Evolutionary conservation across 2,113 vertebrate species (phyloP), one percentile per base, ranked within the genome.

Genomic region (Himantopus leucocephalus): DNA sequence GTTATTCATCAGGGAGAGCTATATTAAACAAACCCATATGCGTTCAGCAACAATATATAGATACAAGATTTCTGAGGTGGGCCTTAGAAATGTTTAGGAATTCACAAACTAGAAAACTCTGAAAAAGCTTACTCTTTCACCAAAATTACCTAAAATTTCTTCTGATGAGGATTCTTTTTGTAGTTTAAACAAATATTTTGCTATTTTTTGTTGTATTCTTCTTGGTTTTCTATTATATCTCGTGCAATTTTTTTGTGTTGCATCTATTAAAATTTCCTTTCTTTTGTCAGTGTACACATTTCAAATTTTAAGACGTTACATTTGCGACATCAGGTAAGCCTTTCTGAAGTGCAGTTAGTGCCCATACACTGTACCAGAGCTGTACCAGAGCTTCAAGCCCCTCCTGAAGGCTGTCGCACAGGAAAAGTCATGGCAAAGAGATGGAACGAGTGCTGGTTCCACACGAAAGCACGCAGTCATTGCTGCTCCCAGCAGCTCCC

Each of bases 311-410:
- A 12, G 67, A 8, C 0, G 0, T 52, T 43, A 43, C 10, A 29
- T 30, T 14, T 66, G 34, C 1, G 5, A 22, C 35, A 70, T 1
- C 35, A 86, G 48, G 20, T 2, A 16, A 45, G 27, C 26, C 58
- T 10, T 73, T 63, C 89, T 35, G 66, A 53, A 56, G n/a, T 7
- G 14, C 27, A 24, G 29, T 5, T 1, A 2, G n/a, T 27, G 58
- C 12, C n/a, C 0, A 0, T 7, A 20, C 4, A 2, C 37, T 37
- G 37, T 37, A 37, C 37, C 3, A 21, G 53, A 45, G 20, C 85
- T 52, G 41, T 17, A 6, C 35, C 32, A 58, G 35, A 39, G 45
- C 62, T 47, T 55, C 29, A 13, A 18, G 43, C 12, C 71, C 45
- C 56, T n/a, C 68, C 64, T 17, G 30, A 87, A 70, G 50, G 24